Evolutionary conservation across 1,140 invertebrate genomes (phyloP), one percentile per base, ranked within the genome.

Genomic region (Musca vetustissima): DNA sequence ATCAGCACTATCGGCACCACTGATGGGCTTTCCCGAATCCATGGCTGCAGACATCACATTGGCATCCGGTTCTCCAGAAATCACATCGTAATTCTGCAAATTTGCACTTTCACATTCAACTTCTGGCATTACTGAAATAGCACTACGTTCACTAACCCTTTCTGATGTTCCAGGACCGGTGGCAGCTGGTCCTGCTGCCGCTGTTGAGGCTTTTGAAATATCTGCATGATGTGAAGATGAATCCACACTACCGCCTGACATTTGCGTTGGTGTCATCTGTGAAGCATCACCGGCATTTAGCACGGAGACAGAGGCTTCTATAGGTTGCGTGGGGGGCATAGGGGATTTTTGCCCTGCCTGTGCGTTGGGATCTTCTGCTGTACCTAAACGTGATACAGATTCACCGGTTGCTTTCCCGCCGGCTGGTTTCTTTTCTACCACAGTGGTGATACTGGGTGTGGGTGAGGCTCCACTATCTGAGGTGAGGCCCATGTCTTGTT

Each of bases 261-360:
- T 28, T 28, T 13, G 55, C 24, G 13, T 48, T 55, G 8, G 52
- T 43, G 3, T 28, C 17, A 13, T 64, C 21, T 6, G 64, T 64
- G 9, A 73, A 11, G 22, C 49, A 53, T 9, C 57, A 57, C n/a
- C n/a, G n/a, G 57, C 2, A 50, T 81, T 77, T 36, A 81, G 17
- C 1, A 82, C 80, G 1, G 80, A 80, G 17, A 82, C 80, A 2
- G 79, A 49, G 9, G 80, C 77, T 66, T 82, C 80, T 47, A 82
- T 80, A 17, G 80, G 80, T 47, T 79, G 79, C 11, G 73, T 77
- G 9, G 79, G 74, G 0, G 79, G 76, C 61, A 76, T 61, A 0
- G 80, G 80, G 0, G 79, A 80, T 66, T 79, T 81, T 66, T 78
- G 66, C 6, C 24, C 47, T 59, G 24, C 49, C 32, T 48, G 57